These are phyloP conservation scores for Molothrus aeneus DNA, from an alignment of 2,797 vertebrate species.

Conservation along the genomic window DNA sequence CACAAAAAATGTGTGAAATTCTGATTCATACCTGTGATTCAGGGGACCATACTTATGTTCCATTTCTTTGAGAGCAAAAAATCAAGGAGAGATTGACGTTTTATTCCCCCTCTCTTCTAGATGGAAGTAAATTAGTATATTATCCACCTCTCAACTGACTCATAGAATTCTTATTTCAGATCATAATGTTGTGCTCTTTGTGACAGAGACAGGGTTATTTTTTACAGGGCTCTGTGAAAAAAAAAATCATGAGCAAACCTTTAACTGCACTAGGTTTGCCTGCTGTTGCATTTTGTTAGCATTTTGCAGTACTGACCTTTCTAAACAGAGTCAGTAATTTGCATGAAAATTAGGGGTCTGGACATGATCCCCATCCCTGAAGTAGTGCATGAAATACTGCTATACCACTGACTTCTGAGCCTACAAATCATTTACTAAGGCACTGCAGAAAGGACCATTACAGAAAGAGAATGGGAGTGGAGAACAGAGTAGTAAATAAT, in stretches of 20 bases:
- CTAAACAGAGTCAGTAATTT: background rate
- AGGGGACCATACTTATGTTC: constrained; percentile 10
- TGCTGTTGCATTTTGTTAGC: background rate
- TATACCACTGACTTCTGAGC: background rate
- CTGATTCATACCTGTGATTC: constrained; percentile 46
- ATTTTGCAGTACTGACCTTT: constrained; percentile 24
- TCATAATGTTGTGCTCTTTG: constrained; percentile 19
- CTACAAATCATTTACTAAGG: background rate
- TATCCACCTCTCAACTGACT: constrained; percentile 52
- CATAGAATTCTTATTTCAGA: constrained; percentile 52
- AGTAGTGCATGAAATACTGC: background rate
- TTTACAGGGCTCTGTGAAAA: background rate
- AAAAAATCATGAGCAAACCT: background rate
- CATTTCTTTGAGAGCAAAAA: constrained; percentile 17
- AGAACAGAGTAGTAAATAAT: background rate
- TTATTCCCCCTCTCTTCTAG: background rate
- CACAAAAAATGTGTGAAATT: background rate
- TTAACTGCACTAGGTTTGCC: background rate
- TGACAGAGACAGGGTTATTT: background rate
- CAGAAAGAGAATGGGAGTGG: background rate
- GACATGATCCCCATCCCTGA: background rate
- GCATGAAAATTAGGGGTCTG: background rate
- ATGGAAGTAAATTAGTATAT: constrained; percentile 18
- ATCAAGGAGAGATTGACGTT: constrained; percentile 36
- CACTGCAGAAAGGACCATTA: background rate